Base-by-base conservation (phyloP, 1,140 invertebrate genomes). In the Habropoda laboriosa region DNA sequence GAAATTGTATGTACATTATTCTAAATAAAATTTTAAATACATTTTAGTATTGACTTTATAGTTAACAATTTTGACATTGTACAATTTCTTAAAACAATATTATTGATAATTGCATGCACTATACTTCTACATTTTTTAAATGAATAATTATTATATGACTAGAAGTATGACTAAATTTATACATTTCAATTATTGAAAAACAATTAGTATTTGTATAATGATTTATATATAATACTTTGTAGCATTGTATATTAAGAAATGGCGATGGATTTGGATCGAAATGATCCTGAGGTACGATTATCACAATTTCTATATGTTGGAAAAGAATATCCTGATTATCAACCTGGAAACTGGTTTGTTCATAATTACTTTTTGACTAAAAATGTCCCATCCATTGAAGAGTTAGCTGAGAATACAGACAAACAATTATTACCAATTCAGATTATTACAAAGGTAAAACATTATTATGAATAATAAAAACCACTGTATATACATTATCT, bases 251-350 rank as follows among this genome's bases (percentile, higher is more conserved):
- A 21, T 47, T 64, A 30, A 72, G 60, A 86, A 68, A 86, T 86
- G 85, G 83, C 80, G 21, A 42, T 27, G 38, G 71, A 77, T 16
- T 74, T 79, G 47, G 79, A 83, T 79, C 45, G 73, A 38, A 81
- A 82, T 73, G 80, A 75, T 38, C 79, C 85, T 63, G 86, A 91
- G 42, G 70, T 79, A 79, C 92, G 92, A 38, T 80, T 94, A 58
- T 90, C 86, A 51, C 90, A 93, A 60, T 94, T 91, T 85, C 85
- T 95, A 16, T 94, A 94, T 55, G 91, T 94, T 77, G 94, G 94
- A 16, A 94, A 93, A 88, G 94, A 94, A 83, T 86, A 92, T 61
- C 92, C 93, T 1, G 93, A 93, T 74, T 95, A 94, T 82, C 94
- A 92, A 72, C 94, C 94, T 75, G 94, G 94, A 66, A 93, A 93